Evolutionary conservation across 2,888 invertebrate species (phyloP).

Genomic region (Pandemis cinnamomeana): DNA sequence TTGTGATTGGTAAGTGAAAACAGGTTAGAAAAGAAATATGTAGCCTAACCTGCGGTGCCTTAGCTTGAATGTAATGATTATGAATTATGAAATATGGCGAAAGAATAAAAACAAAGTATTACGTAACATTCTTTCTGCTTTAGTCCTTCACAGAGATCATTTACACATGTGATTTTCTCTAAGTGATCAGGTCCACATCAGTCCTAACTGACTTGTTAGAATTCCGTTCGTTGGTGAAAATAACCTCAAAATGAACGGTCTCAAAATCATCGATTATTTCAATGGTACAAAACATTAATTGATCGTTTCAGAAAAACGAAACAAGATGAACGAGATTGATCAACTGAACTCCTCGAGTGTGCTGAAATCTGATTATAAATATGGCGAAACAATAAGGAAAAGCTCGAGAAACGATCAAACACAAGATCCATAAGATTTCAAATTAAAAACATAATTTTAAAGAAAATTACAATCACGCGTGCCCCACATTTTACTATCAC

Average conservation of each 20-base stretch:
- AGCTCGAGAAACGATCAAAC: slow-evolving; percentile 1
- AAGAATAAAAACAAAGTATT: neutral
- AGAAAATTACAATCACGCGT: slow-evolving; percentile 14
- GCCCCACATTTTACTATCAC: slow-evolving; percentile 5
- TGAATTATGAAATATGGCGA: neutral
- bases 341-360: neutral
- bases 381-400: neutral
- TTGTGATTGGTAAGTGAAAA: neutral
- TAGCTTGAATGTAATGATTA: neutral
- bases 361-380: neutral
- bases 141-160: no score
- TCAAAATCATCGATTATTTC: no score
- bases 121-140: no score
- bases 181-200: no score
- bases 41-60: neutral
- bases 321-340: neutral
- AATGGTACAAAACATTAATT: no score
- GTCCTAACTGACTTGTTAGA: no score
- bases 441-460: slow-evolving; percentile 1
- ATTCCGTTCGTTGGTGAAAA: no score
- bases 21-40: neutral
- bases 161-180: no score
- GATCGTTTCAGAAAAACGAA: neutral
- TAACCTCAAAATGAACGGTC: no score
- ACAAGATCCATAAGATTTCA: slow-evolving; percentile 4